These are phyloP conservation scores for Mugil cephalus DNA, from an alignment of 2,113 vertebrate species.

Conservation along the genomic window DNA sequence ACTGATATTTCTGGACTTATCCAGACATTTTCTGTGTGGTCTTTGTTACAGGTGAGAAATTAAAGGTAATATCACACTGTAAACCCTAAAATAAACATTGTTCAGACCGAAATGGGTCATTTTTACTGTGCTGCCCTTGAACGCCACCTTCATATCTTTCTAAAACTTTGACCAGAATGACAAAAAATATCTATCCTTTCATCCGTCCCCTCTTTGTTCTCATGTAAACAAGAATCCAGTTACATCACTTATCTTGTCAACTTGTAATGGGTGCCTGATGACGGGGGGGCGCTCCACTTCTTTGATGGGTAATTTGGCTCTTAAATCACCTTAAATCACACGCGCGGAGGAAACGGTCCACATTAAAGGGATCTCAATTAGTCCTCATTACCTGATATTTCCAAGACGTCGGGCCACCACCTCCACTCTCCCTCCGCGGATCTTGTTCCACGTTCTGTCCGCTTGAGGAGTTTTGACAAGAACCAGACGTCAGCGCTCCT, in stretches of 20 bases:
- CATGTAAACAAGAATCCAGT: not conserved
- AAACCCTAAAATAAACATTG: not conserved
- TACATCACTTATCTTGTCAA: not conserved
- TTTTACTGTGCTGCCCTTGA: not conserved
- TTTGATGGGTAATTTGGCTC: slow-evolving; percentile 51
- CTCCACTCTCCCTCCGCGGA: not conserved
- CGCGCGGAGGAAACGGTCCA: slow-evolving; percentile 29
- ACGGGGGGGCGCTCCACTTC: not conserved
- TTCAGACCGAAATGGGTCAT: not conserved
- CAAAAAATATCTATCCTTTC: not conserved
- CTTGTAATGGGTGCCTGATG: slow-evolving; percentile 2
- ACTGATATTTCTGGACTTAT: not conserved
- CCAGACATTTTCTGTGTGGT: not conserved
- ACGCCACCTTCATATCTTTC: not conserved
- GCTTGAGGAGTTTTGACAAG: slow-evolving; percentile 46
- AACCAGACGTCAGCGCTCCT: slow-evolving; percentile 46
- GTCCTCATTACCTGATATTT: slow-evolving; percentile 56
- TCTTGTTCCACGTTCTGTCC: slow-evolving; percentile 26
- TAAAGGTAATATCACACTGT: not conserved
- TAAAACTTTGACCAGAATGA: not conserved
- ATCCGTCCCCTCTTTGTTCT: slow-evolving; percentile 8
- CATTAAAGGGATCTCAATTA: slow-evolving; percentile 75
- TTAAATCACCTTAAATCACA: slow-evolving; percentile 41
- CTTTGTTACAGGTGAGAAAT: not conserved
- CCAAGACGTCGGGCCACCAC: slow-evolving; percentile 34